Evolutionary conservation across 2,888 invertebrate species (phyloP), one percentile per base, ranked within the genome.

Genomic region (Aspidiotus destructor): DNA sequence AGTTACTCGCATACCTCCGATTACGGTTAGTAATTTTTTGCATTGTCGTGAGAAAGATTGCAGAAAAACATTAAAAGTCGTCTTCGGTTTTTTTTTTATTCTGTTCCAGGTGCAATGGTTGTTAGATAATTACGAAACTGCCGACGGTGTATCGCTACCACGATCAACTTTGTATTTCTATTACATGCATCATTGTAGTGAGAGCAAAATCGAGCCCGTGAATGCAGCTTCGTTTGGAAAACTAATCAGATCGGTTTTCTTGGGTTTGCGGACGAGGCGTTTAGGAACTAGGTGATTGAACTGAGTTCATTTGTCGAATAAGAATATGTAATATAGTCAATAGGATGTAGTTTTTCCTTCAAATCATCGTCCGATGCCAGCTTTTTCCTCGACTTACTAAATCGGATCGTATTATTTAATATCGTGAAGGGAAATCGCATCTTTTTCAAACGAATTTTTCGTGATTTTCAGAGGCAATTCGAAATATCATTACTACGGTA

Each of bases 401-500:
- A 28, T 28, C 28, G 28, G 28, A 28, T 28, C n/a, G n/a, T n/a
- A n/a, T n/a, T n/a, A n/a, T n/a, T n/a, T 28, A 28, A 28, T 28
- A 28, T 28, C 28, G 1, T 28, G 28, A 28, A 28, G 28, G 5
- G 28, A 28, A 28, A 3, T 28, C 5, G 28, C 5, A 28, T 28
- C 1, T 48, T 6, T 13, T 44, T 44, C 48, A 44, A 8, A 13
- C 11, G 48, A 48, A 48, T 48, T n/a, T 11, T 48, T 11, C 3
- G n/a, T 48, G 52, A 70, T 71, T 77, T 78, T 60, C 76, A 87
- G 92, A 74, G 97, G 97, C 48, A 97, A 98, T 80, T 97, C 96
- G 41, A 98, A 97, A 78, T 99, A 99, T 78, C 99, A 99, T 81
- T 99, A 99, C 80, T 98, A 99, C 81, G 99, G 99, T n/a, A 98